Percentiles rank a stretch among this genome's conserved stretches.
These are phyloP conservation scores for Drosophila suboccidentalis DNA, from an alignment of 2,888 invertebrate species.

Conservation along the genomic window DNA sequence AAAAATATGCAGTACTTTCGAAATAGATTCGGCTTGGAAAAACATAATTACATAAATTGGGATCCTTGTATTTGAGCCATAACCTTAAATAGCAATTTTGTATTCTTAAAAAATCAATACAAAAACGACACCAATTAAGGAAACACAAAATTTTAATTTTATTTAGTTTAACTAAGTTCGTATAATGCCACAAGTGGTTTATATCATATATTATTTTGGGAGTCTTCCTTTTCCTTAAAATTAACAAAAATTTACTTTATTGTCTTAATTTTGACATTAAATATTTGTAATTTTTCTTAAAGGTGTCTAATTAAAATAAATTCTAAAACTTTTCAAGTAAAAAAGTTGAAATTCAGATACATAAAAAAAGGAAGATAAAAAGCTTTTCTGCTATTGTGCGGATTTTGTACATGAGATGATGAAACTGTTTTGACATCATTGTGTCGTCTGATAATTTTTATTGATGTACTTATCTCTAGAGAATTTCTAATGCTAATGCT, in stretches of 20 bases:
- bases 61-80: background rate
- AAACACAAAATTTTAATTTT: background rate
- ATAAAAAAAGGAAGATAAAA: background rate
- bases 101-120: background rate
- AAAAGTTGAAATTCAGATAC: background rate
- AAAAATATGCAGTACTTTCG: too few species aligned
- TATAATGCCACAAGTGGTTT: constrained; percentile 4
- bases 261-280: background rate
- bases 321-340: background rate
- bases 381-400: background rate
- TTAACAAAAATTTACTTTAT: background rate
- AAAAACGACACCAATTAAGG: background rate
- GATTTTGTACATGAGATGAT: background rate
- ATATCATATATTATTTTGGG: background rate
- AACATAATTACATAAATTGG: too few species aligned
- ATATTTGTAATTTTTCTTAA: background rate
- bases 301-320: background rate
- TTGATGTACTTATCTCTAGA: constrained; percentile 19
- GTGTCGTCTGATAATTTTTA: constrained; percentile 4
- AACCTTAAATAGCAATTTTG: background rate
- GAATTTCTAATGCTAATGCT: constrained; percentile 33
- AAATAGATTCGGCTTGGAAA: too few species aligned
- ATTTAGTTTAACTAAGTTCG: background rate
- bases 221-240: background rate
- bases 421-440: constrained; percentile 18